Evolutionary conservation across 2,113 vertebrate genomes (phyloP).

Genomic region (Misgurnus mizolepis): DNA sequence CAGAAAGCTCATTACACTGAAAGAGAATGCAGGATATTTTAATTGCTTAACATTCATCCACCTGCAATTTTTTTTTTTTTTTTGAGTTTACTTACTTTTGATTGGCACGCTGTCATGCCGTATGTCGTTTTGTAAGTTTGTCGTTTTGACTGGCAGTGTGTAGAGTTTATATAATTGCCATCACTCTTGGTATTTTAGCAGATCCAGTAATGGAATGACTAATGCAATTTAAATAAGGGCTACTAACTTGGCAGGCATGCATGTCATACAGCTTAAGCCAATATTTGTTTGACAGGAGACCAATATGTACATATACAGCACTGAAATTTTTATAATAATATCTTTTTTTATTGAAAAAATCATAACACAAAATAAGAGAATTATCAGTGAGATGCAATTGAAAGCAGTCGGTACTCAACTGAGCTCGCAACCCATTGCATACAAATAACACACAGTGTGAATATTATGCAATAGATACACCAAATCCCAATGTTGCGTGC

Average conservation of each 20-base stretch:
- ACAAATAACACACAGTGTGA: too few species aligned
- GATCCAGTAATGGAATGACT: neutral
- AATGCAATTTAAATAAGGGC: neutral
- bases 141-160: neutral
- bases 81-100: neutral
- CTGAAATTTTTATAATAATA: neutral
- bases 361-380: too few species aligned
- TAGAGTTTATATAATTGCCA: neutral
- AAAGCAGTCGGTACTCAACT: too few species aligned
- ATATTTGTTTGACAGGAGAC: neutral
- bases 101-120: neutral
- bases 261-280: neutral
- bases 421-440: too few species aligned
- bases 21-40: neutral
- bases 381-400: too few species aligned
- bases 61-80: neutral
- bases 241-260: neutral
- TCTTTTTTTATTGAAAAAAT: too few species aligned
- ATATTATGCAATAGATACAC: too few species aligned
- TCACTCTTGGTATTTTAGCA: conserved; percentile 4
- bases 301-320: neutral
- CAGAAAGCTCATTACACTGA: neutral
- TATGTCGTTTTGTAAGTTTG: neutral
- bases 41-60: neutral
- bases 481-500: too few species aligned